These are phyloP conservation scores for Hemaris fuciformis DNA, from an alignment of 2,888 invertebrate genomes.

Conservation along the genomic window DNA sequence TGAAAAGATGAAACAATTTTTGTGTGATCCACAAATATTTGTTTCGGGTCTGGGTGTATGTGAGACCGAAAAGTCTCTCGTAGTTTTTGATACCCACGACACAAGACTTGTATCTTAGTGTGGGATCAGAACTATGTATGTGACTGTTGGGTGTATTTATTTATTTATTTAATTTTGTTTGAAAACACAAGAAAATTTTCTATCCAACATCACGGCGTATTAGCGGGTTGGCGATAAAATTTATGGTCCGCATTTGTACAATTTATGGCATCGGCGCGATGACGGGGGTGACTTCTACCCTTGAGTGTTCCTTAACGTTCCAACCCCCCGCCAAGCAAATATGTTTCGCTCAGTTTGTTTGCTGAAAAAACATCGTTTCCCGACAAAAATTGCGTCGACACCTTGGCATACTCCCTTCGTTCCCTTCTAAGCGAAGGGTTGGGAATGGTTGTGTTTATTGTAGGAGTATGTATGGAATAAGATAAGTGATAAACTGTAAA, in stretches of 20 bases:
- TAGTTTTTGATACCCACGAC: too few relatives aligned
- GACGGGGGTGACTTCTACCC: constrained; percentile 30
- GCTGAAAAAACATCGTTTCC: constrained; percentile 7
- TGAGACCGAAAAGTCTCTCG: too few relatives aligned
- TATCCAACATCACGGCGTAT: constrained; percentile 50
- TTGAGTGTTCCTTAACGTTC: constrained; percentile 9
- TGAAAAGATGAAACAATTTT: too few relatives aligned
- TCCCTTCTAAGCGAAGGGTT: neutral
- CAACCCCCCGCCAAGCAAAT: constrained; percentile 12
- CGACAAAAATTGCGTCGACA: neutral
- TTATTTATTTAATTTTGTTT: neutral
- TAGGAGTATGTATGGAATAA: too few relatives aligned
- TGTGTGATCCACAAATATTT: too few relatives aligned
- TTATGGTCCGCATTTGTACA: constrained; percentile 64
- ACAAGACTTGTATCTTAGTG: too few relatives aligned
- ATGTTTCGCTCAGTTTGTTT: constrained; percentile 14
- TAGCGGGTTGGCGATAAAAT: constrained; percentile 58
- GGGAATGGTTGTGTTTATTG: too few relatives aligned
- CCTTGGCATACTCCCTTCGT: neutral
- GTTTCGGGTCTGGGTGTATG: too few relatives aligned
- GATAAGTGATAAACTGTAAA: too few relatives aligned
- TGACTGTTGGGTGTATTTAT: too few relatives aligned
- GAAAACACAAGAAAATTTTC: neutral
- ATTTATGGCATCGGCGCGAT: constrained; percentile 55
- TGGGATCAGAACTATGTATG: too few relatives aligned